Evolutionary conservation across 2,888 invertebrate species (phyloP), one percentile per base, ranked within the genome.

Genomic region (Nebria salina): DNA sequence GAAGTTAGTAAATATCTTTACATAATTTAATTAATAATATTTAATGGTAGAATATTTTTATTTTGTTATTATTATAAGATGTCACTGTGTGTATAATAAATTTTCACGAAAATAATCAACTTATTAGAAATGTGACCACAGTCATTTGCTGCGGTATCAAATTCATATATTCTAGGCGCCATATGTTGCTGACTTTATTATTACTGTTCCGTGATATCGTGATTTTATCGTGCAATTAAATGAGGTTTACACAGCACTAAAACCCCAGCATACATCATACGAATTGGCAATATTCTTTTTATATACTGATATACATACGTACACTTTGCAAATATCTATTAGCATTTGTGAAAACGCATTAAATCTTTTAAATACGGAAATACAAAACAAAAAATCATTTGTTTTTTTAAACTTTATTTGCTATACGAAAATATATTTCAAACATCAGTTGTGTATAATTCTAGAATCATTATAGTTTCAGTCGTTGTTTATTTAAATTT

Each of bases 191-290:
- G 65, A 76, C 76, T 25, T 65, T 26, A 20, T 66, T 54, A 54
- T 54, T 54, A 54, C 54, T 7, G 54, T 20, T 41, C 65, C 76
- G 6, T 54, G 7, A 42, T 76, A 76, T 65, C 66, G 13, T n/a
- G 66, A 76, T 66, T 76, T 76, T 76, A 76, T 66, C 26, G 66
- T 20, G 68, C 76, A 76, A 76, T 76, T 76, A 76, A 66, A 64
- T 26, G 43, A 4, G 20, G 76, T 76, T 76, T 76, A 76, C 76
- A 76, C 41, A 66, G 76, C 76, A 76, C 26, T 76, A 66, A 76
- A 76, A 76, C 34, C 42, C 41, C 20, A 15, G 42, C 66, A 43
- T 76, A 11, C 66, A 66, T 76, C 76, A 76, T 68, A 54, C 54
- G 54, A 54, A 54, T 54, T 54, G 13, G 11, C 54, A 54, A 54